Evolutionary conservation across 2,113 vertebrate genomes (phyloP), one percentile per base, ranked within the genome.

Genomic region (Lophura nycthemera): DNA sequence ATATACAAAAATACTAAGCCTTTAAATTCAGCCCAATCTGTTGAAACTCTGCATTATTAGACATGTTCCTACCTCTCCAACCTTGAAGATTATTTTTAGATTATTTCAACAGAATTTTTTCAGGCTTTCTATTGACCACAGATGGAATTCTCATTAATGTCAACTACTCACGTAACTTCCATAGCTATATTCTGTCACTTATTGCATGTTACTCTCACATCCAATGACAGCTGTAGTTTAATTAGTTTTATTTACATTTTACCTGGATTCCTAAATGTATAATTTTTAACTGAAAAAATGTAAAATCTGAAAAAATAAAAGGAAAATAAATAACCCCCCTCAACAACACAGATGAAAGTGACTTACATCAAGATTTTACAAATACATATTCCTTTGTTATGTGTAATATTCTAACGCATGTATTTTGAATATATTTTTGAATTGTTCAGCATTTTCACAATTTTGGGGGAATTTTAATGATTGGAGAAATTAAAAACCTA

Each of bases 401-500:
- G 63, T 66, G 32, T 13, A 89, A 69, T 66, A 86, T 71, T 71
- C 12, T 8, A 78, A 86, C 78, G 3, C 11, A 59, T 67, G n/a
- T 45, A 79, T 80, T 70, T 38, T 22, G 56, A 90, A 60, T 17
- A 8, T 57, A 83, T 82, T 90, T 80, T 75, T 93, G 73, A 80
- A 47, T 81, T 84, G 54, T 78, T 93, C 89, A 73, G 69, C 54
- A 93, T 92, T 92, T 96, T 71, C 78, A 95, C 29, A 95, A 72
- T 91, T 95, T 94, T 66, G 91, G 60, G 70, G 84, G 89, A 91
- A 93, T 95, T 97, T 96, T 97, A 97, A 97, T 97, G 96, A 93
- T 82, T 86, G 63, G 3, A 88, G 82, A 71, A 97, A 96, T 96
- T 97, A 97, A 84, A 11, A 81, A 90, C 75, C 80, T 50, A 95